Evolutionary conservation across 2,888 invertebrate species (phyloP).

Genomic region (Morinoia aosen): DNA sequence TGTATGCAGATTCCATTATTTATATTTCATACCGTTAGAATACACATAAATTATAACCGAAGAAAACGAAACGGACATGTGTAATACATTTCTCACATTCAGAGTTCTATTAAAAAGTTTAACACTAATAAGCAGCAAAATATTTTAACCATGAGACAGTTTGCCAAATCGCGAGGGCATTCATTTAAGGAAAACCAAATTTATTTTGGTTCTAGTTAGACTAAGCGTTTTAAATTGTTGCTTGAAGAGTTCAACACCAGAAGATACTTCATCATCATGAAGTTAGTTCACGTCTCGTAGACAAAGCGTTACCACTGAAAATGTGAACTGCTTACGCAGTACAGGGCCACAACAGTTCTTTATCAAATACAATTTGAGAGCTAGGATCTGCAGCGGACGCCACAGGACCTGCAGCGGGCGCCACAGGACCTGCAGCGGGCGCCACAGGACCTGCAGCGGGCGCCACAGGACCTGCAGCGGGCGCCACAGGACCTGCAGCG

Average conservation of each 20-base stretch:
- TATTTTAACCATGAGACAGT: neutral
- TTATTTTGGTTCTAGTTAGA: neutral
- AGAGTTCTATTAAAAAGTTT: neutral
- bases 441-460: no score
- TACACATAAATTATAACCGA: neutral
- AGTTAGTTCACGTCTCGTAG: neutral
- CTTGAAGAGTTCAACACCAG: no score
- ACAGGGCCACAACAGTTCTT: no score
- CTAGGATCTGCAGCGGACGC: no score
- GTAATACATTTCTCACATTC: neutral
- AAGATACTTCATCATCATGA: neutral
- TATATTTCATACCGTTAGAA: neutral
- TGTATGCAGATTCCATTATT: neutral
- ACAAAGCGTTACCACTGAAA: no score
- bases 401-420: no score
- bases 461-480: no score
- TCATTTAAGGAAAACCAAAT: neutral
- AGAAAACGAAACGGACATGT: neutral
- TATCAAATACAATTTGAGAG: no score
- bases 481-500: no score
- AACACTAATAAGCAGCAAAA: neutral
- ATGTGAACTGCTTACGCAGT: no score
- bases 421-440: no score
- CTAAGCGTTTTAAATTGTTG: no score
- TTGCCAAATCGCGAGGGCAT: neutral